A percentile compares a stretch with the other conserved stretches of the same genome.
Evolutionary conservation across 2,113 vertebrate species (phyloP).

Genomic region (Copsychus sechellarum): DNA sequence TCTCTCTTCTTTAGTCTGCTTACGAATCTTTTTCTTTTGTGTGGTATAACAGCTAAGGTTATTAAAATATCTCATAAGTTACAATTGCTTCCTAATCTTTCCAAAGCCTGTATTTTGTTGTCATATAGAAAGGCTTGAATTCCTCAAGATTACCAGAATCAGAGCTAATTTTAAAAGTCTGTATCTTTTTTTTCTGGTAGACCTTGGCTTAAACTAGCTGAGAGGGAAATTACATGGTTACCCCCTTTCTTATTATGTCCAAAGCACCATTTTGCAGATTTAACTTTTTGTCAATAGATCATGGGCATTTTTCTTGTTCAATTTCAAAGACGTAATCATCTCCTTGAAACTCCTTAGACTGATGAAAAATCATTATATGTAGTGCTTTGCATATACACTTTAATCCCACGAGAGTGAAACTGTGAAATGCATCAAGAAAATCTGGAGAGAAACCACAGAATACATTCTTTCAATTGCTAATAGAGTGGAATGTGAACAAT

Average conservation of each 20-base stretch:
- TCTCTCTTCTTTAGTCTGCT: neutral
- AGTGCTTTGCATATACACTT: neutral
- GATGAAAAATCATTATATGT: accelerated
- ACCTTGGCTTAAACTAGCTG: neutral
- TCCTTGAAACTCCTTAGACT: neutral
- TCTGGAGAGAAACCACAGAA: neutral
- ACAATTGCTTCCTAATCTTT: neutral
- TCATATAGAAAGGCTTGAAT: neutral
- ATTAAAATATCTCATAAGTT: neutral
- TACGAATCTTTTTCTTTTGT: neutral
- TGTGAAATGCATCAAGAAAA: neutral
- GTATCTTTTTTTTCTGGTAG: neutral
- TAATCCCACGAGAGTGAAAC: neutral
- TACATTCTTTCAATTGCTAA: neutral
- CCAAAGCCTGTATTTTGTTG: neutral
- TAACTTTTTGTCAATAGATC: neutral
- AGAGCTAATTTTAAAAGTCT: neutral
- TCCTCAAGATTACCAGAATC: neutral
- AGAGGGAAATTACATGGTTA: neutral
- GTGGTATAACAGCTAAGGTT: neutral
- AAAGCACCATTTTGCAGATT: neutral
- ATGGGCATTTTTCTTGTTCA: neutral
- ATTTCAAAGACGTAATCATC: neutral
- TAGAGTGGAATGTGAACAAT: neutral
- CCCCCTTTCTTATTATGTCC: neutral